Evolutionary conservation across 92 coral and sea anemone genomes (phyloP), one percentile per base, ranked within the genome.

Genomic region (Bergia sp.): DNA sequence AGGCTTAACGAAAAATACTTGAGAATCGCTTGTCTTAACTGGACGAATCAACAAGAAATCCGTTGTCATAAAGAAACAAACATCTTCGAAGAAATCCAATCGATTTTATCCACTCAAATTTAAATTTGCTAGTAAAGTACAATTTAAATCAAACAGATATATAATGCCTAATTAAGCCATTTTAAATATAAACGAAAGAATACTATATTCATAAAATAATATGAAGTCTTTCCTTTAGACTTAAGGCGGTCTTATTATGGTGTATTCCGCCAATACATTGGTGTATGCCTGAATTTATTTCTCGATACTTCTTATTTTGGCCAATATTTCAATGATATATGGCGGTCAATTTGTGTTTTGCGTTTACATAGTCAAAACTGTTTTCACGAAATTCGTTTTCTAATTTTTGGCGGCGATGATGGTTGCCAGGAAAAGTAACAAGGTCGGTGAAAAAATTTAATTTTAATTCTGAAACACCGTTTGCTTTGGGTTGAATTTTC

Each of bases 381-480:
- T 44, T 69, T 84, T 69, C 79, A 16, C 57, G 43, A 65, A 82
- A 82, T 21, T 82, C 15, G 58, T 42, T 37, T 72, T 23, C 41
- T 71, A 37, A 45, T 71, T 7, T 53, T 71, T 69, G 37, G 66
- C 9, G 38, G 64, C n/a, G 6, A 23, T 15, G 44, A 39, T 40
- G 65, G 87, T 84, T 84, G 87, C 87, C 87, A 23, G 79, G 78
- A 47, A 71, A 66, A 73, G 37, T 71, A 37, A 71, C 45, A 43
- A 13, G 74, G 66, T 39, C 78, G 29, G 11, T 44, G 64, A 23
- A 84, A 84, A 47, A 84, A 84, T 84, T 71, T 84, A 71, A 84
- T 84, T 84, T 69, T 40, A 36, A 69, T 69, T 83, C 77, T 71
- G 78, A 83, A 82, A 83, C 61, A 83, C 42, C 64, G 64, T 83